Conservation (phyloP, 2,888 invertebrate genomes). For the Agriotes lineatus region DNA sequence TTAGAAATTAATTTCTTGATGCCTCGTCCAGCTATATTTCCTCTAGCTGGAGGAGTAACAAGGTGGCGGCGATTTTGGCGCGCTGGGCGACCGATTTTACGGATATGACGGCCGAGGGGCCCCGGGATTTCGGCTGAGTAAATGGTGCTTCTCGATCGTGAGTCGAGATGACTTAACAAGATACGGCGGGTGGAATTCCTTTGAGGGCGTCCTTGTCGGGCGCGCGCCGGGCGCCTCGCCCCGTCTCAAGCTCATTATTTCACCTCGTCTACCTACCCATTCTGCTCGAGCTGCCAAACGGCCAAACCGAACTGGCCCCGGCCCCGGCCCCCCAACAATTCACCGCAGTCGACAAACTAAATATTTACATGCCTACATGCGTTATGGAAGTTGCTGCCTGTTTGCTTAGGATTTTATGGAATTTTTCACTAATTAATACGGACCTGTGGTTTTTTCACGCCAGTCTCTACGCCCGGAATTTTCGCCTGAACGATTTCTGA, state of each 20-base stretch:
- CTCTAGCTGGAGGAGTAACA: not conserved
- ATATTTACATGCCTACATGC: constrained; percentile 62
- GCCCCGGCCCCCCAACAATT: constrained; percentile 44
- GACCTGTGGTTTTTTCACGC: constrained; percentile 3
- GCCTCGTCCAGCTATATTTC: not conserved
- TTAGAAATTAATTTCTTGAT: constrained; percentile 13
- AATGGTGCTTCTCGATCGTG: constrained; percentile 54
- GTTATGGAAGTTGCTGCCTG: constrained; percentile 43
- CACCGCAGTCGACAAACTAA: constrained; percentile 52
- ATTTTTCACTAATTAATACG: constrained; percentile 39
- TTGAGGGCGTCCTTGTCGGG: constrained; percentile 57
- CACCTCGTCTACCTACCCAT: constrained; percentile 64
- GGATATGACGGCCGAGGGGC: constrained; percentile 36
- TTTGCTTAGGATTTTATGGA: constrained; percentile 41
- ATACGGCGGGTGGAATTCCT: constrained; percentile 65
- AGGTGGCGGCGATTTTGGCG: constrained; percentile 22
- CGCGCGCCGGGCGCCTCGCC: constrained; percentile 45
- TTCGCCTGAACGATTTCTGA: too few species aligned
- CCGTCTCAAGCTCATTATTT: constrained; percentile 64
- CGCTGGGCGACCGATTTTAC: constrained; percentile 26
- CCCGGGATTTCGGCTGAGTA: constrained; percentile 43
- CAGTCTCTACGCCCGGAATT: too few species aligned
- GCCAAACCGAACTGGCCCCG: constrained; percentile 61
- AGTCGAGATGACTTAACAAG: constrained; percentile 66
- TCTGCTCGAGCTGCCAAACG: constrained; percentile 58